Percentiles rank a stretch among this genome's conserved stretches.
phyloP scores from a whole-genome alignment of 2,888 invertebrate species.

The Protophormia terraenovae region DNA sequence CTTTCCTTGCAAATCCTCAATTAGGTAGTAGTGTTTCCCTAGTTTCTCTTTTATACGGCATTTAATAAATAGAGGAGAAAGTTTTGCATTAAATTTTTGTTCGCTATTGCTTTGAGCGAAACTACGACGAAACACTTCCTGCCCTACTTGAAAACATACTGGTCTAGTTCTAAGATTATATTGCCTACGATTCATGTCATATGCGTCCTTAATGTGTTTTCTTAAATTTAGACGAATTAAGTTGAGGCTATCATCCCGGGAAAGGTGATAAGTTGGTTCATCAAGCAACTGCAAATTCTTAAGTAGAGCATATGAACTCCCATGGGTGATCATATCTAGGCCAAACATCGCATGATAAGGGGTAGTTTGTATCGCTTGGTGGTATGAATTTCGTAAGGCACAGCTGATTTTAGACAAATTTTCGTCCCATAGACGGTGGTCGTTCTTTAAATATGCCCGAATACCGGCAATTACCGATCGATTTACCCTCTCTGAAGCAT shows the following conservation, averaged over 20 bases:
- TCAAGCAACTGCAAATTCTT: background rate
- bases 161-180: background rate
- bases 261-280: background rate
- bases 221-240: background rate
- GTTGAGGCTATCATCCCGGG: background rate
- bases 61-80: background rate
- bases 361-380: background rate
- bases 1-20: background rate
- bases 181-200: background rate
- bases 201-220: background rate
- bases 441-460: too few relatives aligned
- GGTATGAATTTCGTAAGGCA: background rate
- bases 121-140: constrained; percentile 41
- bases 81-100: background rate
- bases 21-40: background rate
- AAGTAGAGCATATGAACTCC: background rate
- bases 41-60: background rate
- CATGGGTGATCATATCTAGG: background rate
- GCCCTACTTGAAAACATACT: too few relatives aligned
- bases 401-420: background rate
- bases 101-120: constrained; percentile 19
- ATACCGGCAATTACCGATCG: too few relatives aligned
- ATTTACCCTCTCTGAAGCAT: too few relatives aligned
- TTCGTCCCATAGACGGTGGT: too few relatives aligned
- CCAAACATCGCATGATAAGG: background rate